Evolutionary conservation across 2,888 invertebrate species (phyloP).

Genomic region (Lasius platythorax): DNA sequence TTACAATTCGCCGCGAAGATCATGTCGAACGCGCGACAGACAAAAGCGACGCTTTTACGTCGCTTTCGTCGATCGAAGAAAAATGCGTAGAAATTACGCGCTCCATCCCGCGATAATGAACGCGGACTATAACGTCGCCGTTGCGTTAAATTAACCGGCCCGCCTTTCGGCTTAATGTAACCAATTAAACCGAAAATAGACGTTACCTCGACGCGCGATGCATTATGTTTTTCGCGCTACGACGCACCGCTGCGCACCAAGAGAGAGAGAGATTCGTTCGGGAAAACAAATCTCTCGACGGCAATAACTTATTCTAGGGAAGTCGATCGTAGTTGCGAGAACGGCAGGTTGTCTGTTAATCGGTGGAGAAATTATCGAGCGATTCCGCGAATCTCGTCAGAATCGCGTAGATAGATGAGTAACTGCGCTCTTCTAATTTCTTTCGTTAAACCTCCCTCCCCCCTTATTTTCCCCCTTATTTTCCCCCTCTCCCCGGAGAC

Average conservation of each 20-base stretch:
- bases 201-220: conserved; percentile 37
- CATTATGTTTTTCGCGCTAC: conserved; percentile 40
- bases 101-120: conserved; percentile 24
- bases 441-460: not conserved
- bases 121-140: conserved; percentile 27
- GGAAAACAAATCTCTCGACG: conserved; percentile 39
- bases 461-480: not conserved
- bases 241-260: conserved; percentile 31
- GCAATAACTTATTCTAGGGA: conserved; percentile 37
- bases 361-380: not conserved
- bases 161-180: conserved; percentile 37
- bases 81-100: conserved; percentile 17
- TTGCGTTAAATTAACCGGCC: conserved; percentile 47
- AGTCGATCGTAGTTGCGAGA: conserved; percentile 9
- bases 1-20: conserved; percentile 44
- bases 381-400: not conserved
- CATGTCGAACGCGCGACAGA: not conserved
- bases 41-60: not conserved
- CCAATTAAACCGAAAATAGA: conserved; percentile 55
- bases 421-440: not conserved
- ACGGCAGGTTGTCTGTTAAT: conserved; percentile 7
- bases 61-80: conserved; percentile 6
- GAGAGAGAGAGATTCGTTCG: conserved; percentile 8
- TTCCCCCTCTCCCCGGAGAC: not conserved
- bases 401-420: not conserved